Conservation (phyloP, 2,888 invertebrate species). For the Cetonia aurata region DNA sequence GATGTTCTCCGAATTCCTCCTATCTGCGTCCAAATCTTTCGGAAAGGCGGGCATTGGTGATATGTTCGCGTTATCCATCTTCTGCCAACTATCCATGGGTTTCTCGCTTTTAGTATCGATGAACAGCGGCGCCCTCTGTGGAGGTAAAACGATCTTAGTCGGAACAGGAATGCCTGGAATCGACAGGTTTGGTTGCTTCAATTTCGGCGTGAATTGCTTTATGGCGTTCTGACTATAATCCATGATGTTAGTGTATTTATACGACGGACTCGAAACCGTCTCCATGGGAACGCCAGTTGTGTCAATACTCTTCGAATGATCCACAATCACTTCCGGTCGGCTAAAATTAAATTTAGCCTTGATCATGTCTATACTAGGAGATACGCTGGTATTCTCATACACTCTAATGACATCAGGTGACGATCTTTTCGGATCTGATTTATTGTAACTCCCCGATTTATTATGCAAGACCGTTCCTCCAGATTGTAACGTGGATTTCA, state of each 20-base stretch:
- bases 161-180: conserved; percentile 58
- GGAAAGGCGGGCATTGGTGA: conserved; percentile 62
- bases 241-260: conserved; percentile 62
- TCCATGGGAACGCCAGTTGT: conserved; percentile 15
- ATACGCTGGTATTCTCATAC: conserved; percentile 59
- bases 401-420: conserved; percentile 61
- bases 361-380: conserved; percentile 59
- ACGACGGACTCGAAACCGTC: conserved; percentile 44
- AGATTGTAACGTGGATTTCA: conserved; percentile 85
- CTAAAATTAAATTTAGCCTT: conserved; percentile 55
- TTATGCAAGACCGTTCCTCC: conserved; percentile 78
- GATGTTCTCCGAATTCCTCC: conserved; percentile 49
- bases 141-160: conserved; percentile 49
- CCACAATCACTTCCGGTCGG: conserved; percentile 37
- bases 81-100: conserved; percentile 58
- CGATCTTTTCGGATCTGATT: conserved; percentile 50
- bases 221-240: conserved; percentile 67
- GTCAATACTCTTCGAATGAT: background rate
- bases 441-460: conserved; percentile 57
- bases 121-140: conserved; percentile 42
- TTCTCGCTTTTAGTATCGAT: conserved; percentile 53
- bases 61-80: conserved; percentile 30
- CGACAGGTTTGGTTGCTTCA: conserved; percentile 62
- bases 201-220: conserved; percentile 64
- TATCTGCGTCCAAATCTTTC: conserved; percentile 69